Evolutionary conservation across 2,113 vertebrate genomes (phyloP).

Genomic region (Gulo gulo): DNA sequence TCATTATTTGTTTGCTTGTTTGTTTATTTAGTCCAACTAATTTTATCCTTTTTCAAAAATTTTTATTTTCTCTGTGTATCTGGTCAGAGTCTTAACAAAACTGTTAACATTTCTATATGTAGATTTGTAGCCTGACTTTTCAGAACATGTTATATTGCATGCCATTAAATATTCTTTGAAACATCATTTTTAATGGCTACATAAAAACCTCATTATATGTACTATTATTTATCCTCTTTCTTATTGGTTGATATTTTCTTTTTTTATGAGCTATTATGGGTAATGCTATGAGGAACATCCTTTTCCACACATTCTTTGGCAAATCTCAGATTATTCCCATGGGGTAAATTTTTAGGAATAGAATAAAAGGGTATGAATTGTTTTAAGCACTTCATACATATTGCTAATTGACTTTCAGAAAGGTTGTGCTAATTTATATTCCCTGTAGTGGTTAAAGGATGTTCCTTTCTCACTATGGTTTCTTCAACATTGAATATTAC

Average conservation of each 20-base stretch:
- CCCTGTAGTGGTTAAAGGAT: not conserved
- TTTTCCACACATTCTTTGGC: conserved; percentile 27
- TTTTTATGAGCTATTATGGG: conserved; percentile 62
- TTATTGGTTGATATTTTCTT: conserved; percentile 65
- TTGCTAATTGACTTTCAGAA: conserved; percentile 56
- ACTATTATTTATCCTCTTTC: conserved; percentile 64
- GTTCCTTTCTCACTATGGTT: not conserved
- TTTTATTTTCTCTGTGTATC: not conserved
- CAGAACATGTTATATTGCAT: conserved; percentile 32
- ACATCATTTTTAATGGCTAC: conserved; percentile 57
- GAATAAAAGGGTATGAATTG: conserved; percentile 15
- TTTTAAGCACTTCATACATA: conserved; percentile 29
- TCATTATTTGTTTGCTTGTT: not conserved
- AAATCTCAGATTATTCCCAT: conserved; percentile 43
- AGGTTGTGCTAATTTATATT: conserved; percentile 56
- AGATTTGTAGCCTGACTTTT: conserved; percentile 42
- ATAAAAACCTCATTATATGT: conserved; percentile 67
- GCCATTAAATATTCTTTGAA: conserved; percentile 53
- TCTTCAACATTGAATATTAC: conserved; percentile 3
- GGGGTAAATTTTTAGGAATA: conserved; percentile 34
- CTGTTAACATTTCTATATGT: conserved; percentile 37
- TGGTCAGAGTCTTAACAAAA: conserved; percentile 31
- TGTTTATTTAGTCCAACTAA: not conserved
- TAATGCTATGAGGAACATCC: not conserved
- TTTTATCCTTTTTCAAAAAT: not conserved